phyloP scores from a whole-genome alignment of 2,888 invertebrate genomes.

The Polyommatus iphigenia region DNA sequence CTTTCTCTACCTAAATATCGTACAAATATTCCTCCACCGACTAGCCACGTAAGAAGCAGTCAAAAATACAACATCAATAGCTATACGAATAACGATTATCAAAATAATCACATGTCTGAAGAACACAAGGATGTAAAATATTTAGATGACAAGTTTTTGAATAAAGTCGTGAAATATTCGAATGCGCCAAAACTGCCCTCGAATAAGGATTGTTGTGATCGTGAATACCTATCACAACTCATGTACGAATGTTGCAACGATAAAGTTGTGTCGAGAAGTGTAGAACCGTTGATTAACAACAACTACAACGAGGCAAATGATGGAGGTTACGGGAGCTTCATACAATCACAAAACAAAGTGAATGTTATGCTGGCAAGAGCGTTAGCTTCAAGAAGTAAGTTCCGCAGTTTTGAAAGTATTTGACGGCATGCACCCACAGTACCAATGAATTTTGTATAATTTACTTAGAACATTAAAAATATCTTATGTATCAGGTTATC shows the following conservation, averaged over 20 bases:
- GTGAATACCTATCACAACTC: slow-evolving; percentile 39
- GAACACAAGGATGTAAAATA: slow-evolving; percentile 11
- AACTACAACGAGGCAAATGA: slow-evolving; percentile 48
- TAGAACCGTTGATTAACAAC: slow-evolving; percentile 50
- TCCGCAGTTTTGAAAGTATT: slow-evolving; percentile 52
- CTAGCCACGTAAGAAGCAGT: background rate
- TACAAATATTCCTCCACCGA: background rate
- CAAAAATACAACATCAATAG: background rate
- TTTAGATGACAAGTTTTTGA: slow-evolving; percentile 12
- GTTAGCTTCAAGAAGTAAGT: slow-evolving; percentile 52
- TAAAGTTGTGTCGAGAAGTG: slow-evolving; percentile 54
- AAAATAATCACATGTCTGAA: background rate
- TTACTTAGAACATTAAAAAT: background rate
- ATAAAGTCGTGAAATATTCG: background rate
- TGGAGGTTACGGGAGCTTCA: slow-evolving; percentile 62
- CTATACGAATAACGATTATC: background rate
- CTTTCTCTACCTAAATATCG: background rate
- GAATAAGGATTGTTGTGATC: slow-evolving; percentile 40
- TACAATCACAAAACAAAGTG: slow-evolving; percentile 68
- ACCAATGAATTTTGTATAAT: too few relatives aligned
- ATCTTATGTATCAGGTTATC: background rate
- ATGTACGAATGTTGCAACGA: slow-evolving; percentile 43
- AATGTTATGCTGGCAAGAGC: slow-evolving; percentile 66
- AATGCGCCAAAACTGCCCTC: slow-evolving; percentile 31
- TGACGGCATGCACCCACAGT: background rate